Evolutionary conservation across 2,797 vertebrate species (phyloP), one percentile per base, ranked within the genome.

Genomic region (Helostoma temminkii): DNA sequence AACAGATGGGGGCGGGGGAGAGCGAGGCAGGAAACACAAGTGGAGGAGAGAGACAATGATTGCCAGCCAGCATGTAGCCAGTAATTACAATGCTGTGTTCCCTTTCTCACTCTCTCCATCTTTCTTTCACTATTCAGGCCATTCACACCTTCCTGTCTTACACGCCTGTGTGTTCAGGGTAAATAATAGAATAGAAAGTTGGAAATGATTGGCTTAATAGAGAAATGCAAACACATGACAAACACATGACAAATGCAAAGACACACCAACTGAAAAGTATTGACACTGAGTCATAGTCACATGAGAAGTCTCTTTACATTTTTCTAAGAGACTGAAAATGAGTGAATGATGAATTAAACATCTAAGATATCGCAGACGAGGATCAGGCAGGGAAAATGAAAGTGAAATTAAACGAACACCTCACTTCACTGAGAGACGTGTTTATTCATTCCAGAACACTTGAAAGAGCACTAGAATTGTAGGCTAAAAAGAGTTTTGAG

Each of bases 1-100:
- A 72, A 75, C 39, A 64, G 71, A 81, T 25, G 46, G 64, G 71
- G 59, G 74, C 9, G 32, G 15, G 15, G 74, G 75, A 66, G 71
- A 80, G 81, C 50, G 41, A 64, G 52, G 57, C 57, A 81, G 71
- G 76, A 74, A 80, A 75, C 54, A 71, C 66, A 55, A 82, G 65
- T 46, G 60, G 77, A 86, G 64, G 69, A 83, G 81, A 83, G 76
- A 78, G 76, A 69, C 78, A 78, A 71, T 88, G 88, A 92, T 91
- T 91, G 85, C 80, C 80, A 88, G 72, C 74, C 90, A 90, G 85
- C 85, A 42, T 90, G 89, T 55, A 77, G 82, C 74, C 74, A 10
- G 80, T 90, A 88, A 90, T 91, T 89, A 87, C 81, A 78, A 78
- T 65, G 74, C 76, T 84, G 85, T 74, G 78, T 76, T 88, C 48